Evolutionary conservation across 2,888 invertebrate genomes (phyloP), one percentile per base, ranked within the genome.

Genomic region (Meiosimyza platycephala): DNA sequence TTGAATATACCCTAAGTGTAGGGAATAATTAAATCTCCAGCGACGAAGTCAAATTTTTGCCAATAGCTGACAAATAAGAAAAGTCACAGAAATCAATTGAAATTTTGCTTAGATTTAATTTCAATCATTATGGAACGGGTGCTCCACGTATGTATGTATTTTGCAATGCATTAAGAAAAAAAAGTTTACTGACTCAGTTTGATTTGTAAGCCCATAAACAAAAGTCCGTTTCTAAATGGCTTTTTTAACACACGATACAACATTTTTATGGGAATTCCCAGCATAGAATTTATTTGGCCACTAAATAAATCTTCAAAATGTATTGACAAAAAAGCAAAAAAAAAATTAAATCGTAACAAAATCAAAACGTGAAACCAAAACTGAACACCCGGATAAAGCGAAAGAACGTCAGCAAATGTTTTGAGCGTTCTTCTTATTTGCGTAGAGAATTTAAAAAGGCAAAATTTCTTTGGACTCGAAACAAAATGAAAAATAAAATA

Each of bases 191-290:
- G 40, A 40, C 40, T 40, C 40, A 40, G 40, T 40, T 40, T 40
- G 40, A 40, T 40, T 40, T 40, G 16, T 55, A 55, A 16, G 18
- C n/a, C 47, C 47, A 48, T 63, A 63, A 63, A 48, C 63, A 48
- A 63, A 63, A 63, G 48, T 63, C 63, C 63, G 63, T 22, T 63
- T 63, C 48, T 63, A 63, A 63, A 63, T 63, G 16, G 63, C 40
- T 40, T 6, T 40, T 40, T 40, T 40, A 40, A 40, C 40, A 40
- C 40, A 40, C 1, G 40, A 55, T 18, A 63, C 40, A 47, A 47
- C 18, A 63, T 48, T 55, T 55, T 63, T 48, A 48, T 48, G 47
- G 63, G 63, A 48, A 48, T 48, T 48, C 47, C 63, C 63, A 48
- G 48, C 48, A 28, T 47, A 15, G 16, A 11, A 55, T 55, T 55